These are phyloP conservation scores for Cactoblastis cactorum DNA, from an alignment of 2,888 invertebrate species.

Conservation along the genomic window DNA sequence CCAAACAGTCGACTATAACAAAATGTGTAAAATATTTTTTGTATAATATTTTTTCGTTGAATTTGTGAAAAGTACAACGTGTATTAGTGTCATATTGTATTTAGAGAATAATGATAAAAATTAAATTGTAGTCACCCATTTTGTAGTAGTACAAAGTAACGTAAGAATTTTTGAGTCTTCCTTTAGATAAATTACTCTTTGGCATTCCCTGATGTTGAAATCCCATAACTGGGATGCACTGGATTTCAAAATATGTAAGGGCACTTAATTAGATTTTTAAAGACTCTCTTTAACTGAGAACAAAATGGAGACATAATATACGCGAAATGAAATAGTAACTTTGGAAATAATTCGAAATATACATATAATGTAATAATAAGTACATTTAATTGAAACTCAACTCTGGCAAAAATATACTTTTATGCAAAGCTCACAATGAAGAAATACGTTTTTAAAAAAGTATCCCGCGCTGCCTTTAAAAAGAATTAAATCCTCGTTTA, in stretches of 20 bases:
- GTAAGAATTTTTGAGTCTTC: constrained; percentile 70
- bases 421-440: too few relatives aligned
- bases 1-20: constrained; percentile 61
- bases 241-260: constrained; percentile 56
- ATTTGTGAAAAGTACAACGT: constrained; percentile 34
- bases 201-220: constrained; percentile 42
- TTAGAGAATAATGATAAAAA: constrained; percentile 43
- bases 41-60: constrained; percentile 62
- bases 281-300: too few relatives aligned
- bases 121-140: constrained; percentile 45
- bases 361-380: too few relatives aligned
- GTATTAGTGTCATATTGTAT: constrained; percentile 47
- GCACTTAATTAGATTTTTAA: constrained; percentile 69
- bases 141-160: constrained; percentile 71
- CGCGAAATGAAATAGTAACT: too few relatives aligned
- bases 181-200: constrained; percentile 62
- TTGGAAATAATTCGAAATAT: too few relatives aligned
- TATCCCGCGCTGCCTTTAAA: constrained; percentile 21
- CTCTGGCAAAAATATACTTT: too few relatives aligned
- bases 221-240: constrained; percentile 73
- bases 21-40: constrained; percentile 65
- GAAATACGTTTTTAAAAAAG: too few relatives aligned
- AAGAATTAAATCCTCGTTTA: constrained; percentile 12
- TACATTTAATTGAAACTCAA: too few relatives aligned
- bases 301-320: too few relatives aligned